These are phyloP conservation scores for Acrocephalus kingi DNA, from an alignment of 2,113 vertebrate species.

Conservation along the genomic window DNA sequence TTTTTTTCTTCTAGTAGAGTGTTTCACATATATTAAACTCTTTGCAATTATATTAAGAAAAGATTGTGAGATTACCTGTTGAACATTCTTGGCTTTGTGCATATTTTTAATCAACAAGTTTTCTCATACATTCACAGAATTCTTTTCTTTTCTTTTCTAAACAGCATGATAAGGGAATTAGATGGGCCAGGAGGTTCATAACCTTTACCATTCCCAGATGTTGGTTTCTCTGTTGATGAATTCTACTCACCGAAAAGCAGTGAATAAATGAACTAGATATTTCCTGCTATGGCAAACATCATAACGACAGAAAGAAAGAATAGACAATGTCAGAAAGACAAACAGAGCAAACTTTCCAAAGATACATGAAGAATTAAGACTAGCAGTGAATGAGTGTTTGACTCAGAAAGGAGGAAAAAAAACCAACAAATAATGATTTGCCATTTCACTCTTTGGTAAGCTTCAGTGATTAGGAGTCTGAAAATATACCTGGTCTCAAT, in stretches of 20 bases:
- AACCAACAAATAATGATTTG: neutral
- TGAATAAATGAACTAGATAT: neutral
- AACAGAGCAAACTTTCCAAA: neutral
- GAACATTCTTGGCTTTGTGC: neutral
- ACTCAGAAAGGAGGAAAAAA: neutral
- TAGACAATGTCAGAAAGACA: neutral
- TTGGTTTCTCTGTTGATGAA: neutral
- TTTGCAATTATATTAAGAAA: neutral
- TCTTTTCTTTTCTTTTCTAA: neutral
- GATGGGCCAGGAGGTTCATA: neutral
- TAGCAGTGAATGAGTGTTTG: neutral
- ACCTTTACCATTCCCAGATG: neutral
- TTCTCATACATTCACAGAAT: neutral
- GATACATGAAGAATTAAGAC: neutral
- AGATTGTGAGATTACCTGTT: neutral
- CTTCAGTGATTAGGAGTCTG: conserved; percentile 50
- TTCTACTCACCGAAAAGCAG: neutral
- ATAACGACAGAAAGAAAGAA: neutral
- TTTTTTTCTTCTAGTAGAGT: neutral
- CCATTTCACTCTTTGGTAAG: conserved; percentile 16
- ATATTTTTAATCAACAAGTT: neutral
- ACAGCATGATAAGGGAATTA: neutral
- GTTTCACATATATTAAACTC: neutral
- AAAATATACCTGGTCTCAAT: conserved; percentile 54
- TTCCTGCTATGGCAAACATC: neutral